Evolutionary conservation across 2,888 invertebrate species (phyloP).

Genomic region (Chouioia cunea): DNA sequence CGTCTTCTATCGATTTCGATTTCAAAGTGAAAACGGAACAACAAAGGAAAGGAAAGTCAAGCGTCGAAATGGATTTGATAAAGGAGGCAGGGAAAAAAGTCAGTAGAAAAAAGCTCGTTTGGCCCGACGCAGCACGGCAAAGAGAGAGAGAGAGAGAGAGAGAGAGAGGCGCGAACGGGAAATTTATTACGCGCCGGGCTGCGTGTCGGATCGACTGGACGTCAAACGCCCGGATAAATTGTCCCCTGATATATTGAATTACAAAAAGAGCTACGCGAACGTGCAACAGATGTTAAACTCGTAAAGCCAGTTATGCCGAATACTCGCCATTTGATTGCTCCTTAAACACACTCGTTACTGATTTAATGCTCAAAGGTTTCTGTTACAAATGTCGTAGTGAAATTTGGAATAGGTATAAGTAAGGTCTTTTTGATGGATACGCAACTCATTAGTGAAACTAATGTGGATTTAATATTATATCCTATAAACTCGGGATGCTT

Average conservation of each 20-base stretch:
- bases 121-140: background rate
- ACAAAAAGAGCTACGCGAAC: conserved; percentile 18
- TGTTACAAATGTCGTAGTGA: no score
- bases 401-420: no score
- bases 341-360: no score
- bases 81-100: conserved; percentile 4
- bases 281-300: conserved; percentile 37
- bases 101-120: conserved; percentile 29
- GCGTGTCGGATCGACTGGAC: conserved; percentile 33
- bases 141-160: background rate
- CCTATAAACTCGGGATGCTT: no score
- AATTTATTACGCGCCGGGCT: conserved; percentile 39
- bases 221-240: conserved; percentile 42
- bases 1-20: background rate
- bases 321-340: no score
- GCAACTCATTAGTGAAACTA: no score
- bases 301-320: conserved; percentile 1
- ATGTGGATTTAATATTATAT: no score
- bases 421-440: no score
- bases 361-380: no score
- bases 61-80: conserved; percentile 20
- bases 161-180: conserved; percentile 14
- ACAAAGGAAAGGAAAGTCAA: background rate
- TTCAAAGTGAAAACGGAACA: background rate
- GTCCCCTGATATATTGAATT: conserved; percentile 41